Evolutionary conservation across 2,888 invertebrate genomes (phyloP).

Genomic region (Sinodicranocentrus sp.): DNA sequence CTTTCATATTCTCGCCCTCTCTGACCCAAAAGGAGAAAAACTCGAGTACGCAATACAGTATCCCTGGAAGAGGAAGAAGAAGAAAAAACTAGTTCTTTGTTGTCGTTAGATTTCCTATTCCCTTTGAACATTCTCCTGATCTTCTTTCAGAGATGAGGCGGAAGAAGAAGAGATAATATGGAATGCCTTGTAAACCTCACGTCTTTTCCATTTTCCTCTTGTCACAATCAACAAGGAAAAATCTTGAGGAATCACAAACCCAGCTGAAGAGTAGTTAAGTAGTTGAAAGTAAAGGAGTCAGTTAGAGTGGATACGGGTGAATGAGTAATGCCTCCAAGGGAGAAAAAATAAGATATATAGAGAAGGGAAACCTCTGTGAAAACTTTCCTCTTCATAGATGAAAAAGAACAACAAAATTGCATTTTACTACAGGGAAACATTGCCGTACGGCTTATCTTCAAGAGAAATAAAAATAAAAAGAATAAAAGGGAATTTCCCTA

Average conservation of each 20-base stretch:
- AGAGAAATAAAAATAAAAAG: neutral
- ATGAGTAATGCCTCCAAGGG: slow-evolving; percentile 25
- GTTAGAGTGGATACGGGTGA: slow-evolving; percentile 45
- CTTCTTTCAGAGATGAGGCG: neutral
- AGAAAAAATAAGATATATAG: slow-evolving; percentile 6
- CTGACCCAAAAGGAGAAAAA: too few relatives aligned
- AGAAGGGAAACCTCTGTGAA: neutral
- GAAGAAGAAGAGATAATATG: neutral
- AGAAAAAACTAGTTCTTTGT: neutral
- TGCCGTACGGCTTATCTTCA: neutral
- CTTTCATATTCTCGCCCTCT: too few relatives aligned
- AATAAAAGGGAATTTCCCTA: neutral
- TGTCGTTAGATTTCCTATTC: slow-evolving; percentile 28
- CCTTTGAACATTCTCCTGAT: slow-evolving; percentile 41
- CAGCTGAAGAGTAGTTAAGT: slow-evolving; percentile 15
- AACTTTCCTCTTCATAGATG: neutral
- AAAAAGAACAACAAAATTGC: slow-evolving; percentile 8
- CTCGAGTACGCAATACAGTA: neutral
- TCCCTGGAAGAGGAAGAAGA: slow-evolving; percentile 1
- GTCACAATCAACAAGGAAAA: slow-evolving; percentile 40
- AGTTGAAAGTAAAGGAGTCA: neutral
- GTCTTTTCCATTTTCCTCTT: slow-evolving; percentile 8
- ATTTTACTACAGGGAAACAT: neutral
- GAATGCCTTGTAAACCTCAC: neutral
- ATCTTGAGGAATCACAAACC: slow-evolving; percentile 12